Conservation (phyloP, 2,888 invertebrate species). For the Tetheella fluctuosa region DNA sequence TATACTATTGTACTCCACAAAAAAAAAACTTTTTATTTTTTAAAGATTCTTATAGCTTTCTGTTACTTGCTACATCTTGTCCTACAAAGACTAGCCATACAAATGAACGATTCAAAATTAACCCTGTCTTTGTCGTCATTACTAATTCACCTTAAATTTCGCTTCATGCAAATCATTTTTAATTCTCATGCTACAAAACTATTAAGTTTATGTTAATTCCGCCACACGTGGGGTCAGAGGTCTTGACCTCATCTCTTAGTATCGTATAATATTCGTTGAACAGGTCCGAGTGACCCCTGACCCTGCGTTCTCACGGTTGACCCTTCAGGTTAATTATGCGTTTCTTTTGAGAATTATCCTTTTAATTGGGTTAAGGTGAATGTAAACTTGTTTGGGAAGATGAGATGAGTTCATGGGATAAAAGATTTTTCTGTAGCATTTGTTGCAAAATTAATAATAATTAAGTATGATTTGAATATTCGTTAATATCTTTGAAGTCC, state of each 20-base stretch:
- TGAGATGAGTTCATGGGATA: not conserved
- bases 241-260: slow-evolving; percentile 62
- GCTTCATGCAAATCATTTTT: slow-evolving; percentile 67
- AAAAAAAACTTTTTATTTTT: too few species aligned
- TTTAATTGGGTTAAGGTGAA: slow-evolving; percentile 39
- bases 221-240: slow-evolving; percentile 75
- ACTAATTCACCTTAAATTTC: slow-evolving; percentile 45
- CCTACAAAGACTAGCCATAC: not conserved
- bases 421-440: not conserved
- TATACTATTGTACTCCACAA: too few species aligned
- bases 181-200: slow-evolving; percentile 30
- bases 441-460: slow-evolving; percentile 1
- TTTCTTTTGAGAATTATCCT: slow-evolving; percentile 25
- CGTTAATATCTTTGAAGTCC: not conserved
- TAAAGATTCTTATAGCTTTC: too few species aligned
- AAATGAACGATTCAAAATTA: not conserved
- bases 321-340: slow-evolving; percentile 33
- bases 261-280: slow-evolving; percentile 55
- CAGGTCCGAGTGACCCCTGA: slow-evolving; percentile 69
- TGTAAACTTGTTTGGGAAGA: slow-evolving; percentile 26
- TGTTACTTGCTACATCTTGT: not conserved
- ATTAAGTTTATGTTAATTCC: slow-evolving; percentile 47
- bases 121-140: slow-evolving; percentile 12
- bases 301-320: slow-evolving; percentile 71
- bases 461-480: not conserved